Evolutionary conservation across 2,113 vertebrate species (phyloP).

Genomic region (Hepsetus odoe): DNA sequence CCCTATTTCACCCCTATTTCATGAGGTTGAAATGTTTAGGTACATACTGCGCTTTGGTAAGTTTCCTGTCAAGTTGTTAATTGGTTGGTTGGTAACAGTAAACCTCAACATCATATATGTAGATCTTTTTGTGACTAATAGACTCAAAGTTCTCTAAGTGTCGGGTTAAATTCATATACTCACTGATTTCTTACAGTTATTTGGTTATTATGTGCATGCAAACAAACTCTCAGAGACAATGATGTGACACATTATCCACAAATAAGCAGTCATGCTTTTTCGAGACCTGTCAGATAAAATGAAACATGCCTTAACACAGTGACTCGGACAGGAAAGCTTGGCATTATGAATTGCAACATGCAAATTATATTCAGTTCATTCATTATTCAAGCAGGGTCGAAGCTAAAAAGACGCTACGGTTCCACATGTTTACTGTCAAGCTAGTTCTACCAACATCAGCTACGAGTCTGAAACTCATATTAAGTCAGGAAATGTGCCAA

Average conservation of each 20-base stretch:
- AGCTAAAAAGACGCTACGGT: neutral
- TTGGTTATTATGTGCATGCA: too few relatives aligned
- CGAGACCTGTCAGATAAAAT: neutral
- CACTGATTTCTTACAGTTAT: too few relatives aligned
- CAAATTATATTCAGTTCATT: slow-evolving; percentile 13
- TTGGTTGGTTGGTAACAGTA: too few relatives aligned
- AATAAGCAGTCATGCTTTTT: slow-evolving; percentile 9
- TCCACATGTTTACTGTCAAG: neutral
- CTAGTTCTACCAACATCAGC: neutral
- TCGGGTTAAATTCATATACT: too few relatives aligned
- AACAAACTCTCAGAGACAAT: too few relatives aligned
- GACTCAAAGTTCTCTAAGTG: too few relatives aligned
- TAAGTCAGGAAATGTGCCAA: slow-evolving; percentile 26
- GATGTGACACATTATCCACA: neutral
- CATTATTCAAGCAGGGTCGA: neutral
- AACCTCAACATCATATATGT: too few relatives aligned
- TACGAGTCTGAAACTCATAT: neutral
- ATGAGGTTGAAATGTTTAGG: too few relatives aligned
- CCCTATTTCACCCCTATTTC: too few relatives aligned
- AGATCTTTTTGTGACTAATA: too few relatives aligned
- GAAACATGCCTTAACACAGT: slow-evolving; percentile 9
- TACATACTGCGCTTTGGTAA: too few relatives aligned
- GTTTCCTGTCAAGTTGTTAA: too few relatives aligned
- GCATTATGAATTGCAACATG: slow-evolving; percentile 4
- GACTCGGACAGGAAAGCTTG: neutral